Evolutionary conservation across 1,140 invertebrate genomes (phyloP).

Genomic region (Polypedilum vanderplanki): DNA sequence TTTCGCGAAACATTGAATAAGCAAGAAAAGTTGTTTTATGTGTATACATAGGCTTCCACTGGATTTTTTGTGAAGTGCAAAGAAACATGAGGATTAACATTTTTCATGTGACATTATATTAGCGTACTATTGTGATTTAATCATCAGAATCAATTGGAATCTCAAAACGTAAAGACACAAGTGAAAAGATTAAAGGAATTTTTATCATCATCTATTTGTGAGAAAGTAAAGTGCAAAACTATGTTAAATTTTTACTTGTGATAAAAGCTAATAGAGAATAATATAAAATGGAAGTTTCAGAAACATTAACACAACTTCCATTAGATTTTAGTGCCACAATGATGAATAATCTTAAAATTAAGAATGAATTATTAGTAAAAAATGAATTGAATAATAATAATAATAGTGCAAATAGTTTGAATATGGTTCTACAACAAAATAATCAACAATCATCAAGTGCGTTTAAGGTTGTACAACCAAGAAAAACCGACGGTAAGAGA

Average conservation of each 20-base stretch:
- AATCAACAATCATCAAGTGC: constrained; percentile 24
- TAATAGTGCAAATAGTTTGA: background rate
- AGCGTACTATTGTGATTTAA: constrained; percentile 25
- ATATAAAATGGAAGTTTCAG: background rate
- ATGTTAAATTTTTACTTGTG: background rate
- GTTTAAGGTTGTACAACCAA: constrained; percentile 4
- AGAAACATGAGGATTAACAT: constrained; percentile 24
- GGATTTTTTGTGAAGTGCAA: background rate
- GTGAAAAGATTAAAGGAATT: background rate
- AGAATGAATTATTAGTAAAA: background rate
- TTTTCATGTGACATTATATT: constrained; percentile 27
- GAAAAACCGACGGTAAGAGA: constrained; percentile 10
- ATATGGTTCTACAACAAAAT: constrained; percentile 23
- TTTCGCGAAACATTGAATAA: background rate
- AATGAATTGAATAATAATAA: constrained; percentile 20
- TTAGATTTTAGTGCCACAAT: constrained; percentile 22
- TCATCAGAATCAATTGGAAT: constrained; percentile 26
- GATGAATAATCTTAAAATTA: constrained; percentile 21
- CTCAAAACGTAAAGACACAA: constrained; percentile 20
- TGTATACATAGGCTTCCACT: background rate
- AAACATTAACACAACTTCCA: constrained; percentile 21
- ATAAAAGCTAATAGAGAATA: background rate
- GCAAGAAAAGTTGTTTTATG: too few species aligned
- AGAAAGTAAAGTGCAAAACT: background rate
- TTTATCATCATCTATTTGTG: too few species aligned